These are phyloP conservation scores for Agelas oroides DNA, from an alignment of 37 sponge, comb jelly and placozoan genomes.

Conservation along the genomic window DNA sequence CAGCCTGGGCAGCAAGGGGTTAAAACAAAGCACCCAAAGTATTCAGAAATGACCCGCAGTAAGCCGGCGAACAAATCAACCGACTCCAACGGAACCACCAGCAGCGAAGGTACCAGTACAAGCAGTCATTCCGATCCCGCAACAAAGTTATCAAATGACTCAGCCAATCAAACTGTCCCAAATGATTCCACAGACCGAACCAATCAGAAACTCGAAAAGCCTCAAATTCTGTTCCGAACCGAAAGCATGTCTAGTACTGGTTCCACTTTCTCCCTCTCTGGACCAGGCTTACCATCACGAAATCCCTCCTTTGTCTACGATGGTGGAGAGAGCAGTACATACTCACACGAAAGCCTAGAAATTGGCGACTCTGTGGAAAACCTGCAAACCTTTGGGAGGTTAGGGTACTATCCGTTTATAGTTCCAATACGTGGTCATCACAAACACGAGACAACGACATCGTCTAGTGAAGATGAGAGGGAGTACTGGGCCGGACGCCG, in stretches of 20 bases:
- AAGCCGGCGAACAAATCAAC: slow-evolving; percentile 33
- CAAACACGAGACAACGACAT: slow-evolving; percentile 2
- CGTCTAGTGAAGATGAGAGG: not conserved
- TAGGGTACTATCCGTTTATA: slow-evolving; percentile 32
- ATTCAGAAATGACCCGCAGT: slow-evolving; percentile 2
- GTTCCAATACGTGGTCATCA: not conserved
- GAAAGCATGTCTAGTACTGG: slow-evolving; percentile 43
- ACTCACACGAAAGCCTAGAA: slow-evolving; percentile 55
- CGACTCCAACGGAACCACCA: slow-evolving; percentile 42
- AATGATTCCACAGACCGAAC: not conserved
- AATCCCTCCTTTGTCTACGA: slow-evolving; percentile 43
- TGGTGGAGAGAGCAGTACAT: slow-evolving; percentile 57
- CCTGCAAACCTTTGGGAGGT: slow-evolving; percentile 17
- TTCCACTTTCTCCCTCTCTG: slow-evolving; percentile 15
- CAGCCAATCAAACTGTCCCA: not conserved
- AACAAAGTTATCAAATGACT: no score
- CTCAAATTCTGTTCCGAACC: not conserved
- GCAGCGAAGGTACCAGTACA: slow-evolving; percentile 4
- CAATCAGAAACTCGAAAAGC: not conserved
- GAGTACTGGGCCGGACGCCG: not conserved
- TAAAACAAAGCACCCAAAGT: slow-evolving; percentile 17
- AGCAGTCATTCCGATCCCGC: not conserved
- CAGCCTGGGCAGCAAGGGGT: slow-evolving; percentile 15
- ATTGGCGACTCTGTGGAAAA: slow-evolving; percentile 52
- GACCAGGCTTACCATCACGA: slow-evolving; percentile 24